Evolutionary conservation across 2,888 invertebrate species (phyloP), one percentile per base, ranked within the genome.

Genomic region (Chymomyza caudatula): DNA sequence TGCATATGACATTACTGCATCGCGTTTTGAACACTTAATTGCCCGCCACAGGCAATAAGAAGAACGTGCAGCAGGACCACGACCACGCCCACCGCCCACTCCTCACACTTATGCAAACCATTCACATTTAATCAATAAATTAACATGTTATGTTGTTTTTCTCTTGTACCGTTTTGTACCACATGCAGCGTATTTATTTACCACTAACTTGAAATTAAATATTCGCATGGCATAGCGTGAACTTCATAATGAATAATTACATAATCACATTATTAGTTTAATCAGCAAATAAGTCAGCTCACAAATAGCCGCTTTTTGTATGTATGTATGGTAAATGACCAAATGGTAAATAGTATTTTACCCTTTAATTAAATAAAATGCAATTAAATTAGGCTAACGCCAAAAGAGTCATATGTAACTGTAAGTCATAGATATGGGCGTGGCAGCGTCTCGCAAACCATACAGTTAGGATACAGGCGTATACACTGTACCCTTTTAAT

Each of bases 231-330:
- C 22, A 20, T 20, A 20, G 51, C 51, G 20, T 57, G 56, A 43
- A 55, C 52, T 60, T 59, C 58, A 61, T 70, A 69, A 70, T 69
- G 62, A 67, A 71, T 71, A 71, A 67, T 70, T 57, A 71, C 70
- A 66, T 71, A 71, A 67, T 70, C 58, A 71, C 70, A 66, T 70
- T 71, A 71, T 71, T 60, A 58, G 60, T 54, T 57, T 62, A 55
- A 59, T 65, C 62, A 68, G 59, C 58, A 65, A 58, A 44, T 20
- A 47, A 22, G 20, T 3, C 11, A 47, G 43, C 54, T 15, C 42
- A 4, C 17, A 47, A 47, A 47, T 47, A 17, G 44, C 44, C 15
- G 3, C 43, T 0, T 4, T n/a, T 13, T 43, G 15, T 43, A 43
- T n/a, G 15, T 37, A 37, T 37, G 37, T 4, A 37, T 4, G 37